Conservation (phyloP, 2,888 invertebrate genomes). For the Yponomeuta cagnagella region DNA sequence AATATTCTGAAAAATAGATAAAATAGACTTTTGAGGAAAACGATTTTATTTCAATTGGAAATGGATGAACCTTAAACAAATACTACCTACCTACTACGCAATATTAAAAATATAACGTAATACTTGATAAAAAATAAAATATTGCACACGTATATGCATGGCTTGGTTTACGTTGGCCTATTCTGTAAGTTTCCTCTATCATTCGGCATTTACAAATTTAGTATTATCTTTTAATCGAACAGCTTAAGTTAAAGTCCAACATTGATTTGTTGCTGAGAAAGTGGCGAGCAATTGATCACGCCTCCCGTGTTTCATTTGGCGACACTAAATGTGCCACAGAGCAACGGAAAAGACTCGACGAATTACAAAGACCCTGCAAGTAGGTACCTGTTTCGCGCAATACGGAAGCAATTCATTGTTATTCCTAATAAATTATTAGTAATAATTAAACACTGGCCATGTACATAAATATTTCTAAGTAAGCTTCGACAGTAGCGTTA, state of each 20-base stretch:
- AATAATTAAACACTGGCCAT: too few species aligned
- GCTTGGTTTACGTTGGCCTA: not conserved
- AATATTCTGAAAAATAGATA: not conserved
- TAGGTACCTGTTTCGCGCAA: too few species aligned
- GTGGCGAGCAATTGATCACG: conserved; percentile 35
- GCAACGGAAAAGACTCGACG: conserved; percentile 13
- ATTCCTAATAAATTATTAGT: too few species aligned
- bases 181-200: not conserved
- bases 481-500: too few species aligned
- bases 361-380: too few species aligned
- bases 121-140: not conserved
- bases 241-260: conserved; percentile 18
- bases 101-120: not conserved
- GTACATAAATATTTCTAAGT: too few species aligned
- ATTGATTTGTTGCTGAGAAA: conserved; percentile 30
- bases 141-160: not conserved
- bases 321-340: conserved; percentile 6
- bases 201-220: conserved; percentile 1
- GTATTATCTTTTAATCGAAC: conserved; percentile 17
- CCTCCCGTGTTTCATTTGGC: conserved; percentile 26
- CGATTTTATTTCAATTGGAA: not conserved
- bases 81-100: not conserved
- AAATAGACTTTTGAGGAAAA: not conserved
- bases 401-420: too few species aligned
- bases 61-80: not conserved